phyloP scores from a whole-genome alignment of 30 jellyfish, hydroid and myxozoan genomes.

The Aurelia sp. region DNA sequence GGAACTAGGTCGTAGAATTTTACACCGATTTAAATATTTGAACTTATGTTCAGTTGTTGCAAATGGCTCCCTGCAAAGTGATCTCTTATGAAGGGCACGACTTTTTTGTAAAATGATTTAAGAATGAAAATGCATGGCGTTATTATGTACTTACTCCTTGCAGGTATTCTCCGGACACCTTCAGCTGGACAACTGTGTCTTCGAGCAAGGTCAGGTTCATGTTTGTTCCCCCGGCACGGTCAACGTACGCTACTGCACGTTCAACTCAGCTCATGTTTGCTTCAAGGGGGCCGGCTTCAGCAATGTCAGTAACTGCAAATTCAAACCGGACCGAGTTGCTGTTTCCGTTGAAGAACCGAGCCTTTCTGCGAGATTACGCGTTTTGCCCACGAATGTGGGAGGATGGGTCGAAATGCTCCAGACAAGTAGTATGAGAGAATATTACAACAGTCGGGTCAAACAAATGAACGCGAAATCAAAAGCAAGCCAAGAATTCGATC shows the following conservation, averaged over 20 bases:
- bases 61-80: too few species aligned
- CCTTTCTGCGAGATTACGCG: constrained; percentile 31
- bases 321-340: constrained; percentile 88
- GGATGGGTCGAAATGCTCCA: constrained; percentile 83
- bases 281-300: constrained; percentile 87
- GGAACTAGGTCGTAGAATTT: too few species aligned
- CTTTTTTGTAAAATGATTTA: too few species aligned
- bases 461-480: constrained; percentile 20
- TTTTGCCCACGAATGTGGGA: constrained; percentile 57
- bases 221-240: constrained; percentile 82
- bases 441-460: constrained; percentile 32
- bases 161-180: constrained; percentile 83
- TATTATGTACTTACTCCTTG: background rate
- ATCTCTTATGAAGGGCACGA: too few species aligned
- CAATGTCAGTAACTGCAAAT: constrained; percentile 63
- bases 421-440: constrained; percentile 35
- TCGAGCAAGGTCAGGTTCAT: constrained; percentile 80
- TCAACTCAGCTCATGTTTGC: constrained; percentile 76
- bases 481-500: constrained; percentile 9
- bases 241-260: constrained; percentile 73
- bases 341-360: constrained; percentile 84
- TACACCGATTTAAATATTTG: too few species aligned
- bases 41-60: too few species aligned
- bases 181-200: constrained; percentile 73
- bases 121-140: too few species aligned